Base-by-base conservation (phyloP, 2,888 invertebrate genomes). In the Rhorus exstirpatorius region DNA sequence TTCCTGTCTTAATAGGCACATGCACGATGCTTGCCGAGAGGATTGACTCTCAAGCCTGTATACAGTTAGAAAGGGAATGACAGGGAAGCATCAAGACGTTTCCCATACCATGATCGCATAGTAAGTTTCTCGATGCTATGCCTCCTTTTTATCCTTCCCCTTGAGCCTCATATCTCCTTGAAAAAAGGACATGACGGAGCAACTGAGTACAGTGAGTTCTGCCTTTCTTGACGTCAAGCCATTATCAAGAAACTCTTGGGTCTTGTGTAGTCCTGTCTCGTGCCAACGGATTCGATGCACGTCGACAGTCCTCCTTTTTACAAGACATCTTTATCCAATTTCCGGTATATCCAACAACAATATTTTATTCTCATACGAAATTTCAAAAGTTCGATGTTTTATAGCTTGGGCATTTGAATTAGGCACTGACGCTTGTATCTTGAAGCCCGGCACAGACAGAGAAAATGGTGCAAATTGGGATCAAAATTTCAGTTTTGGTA, bases 1-100 rank as follows among this genome's bases (percentile, higher is more conserved):
- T 79, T 79, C 65, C 67, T 26, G 41, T 72, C 72, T 58, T 41
- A 12, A 65, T 51, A 31, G 17, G 31, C 46, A 67, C 49, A 38
- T 60, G 7, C 38, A 14, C n/a, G 44, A 31, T 19, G 4, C 8
- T 49, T 49, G 10, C 38, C 21, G 55, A 19, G 58, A 78, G 19
- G 19, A 75, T 58, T 14, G n/a, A 8, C 26, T 51, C 35, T n/a
- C 17, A 8, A 49, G 44, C n/a, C 14, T 14, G 31, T 31, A 6
- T 31, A 6, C 3, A 31, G 31, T 31, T 8, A 38, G 26, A 58
- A 41, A 49, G 17, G 44, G 17, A 49, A 19, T n/a, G 21, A 65
- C 70, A 35, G 19, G 21, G 31, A 63, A 63, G 14, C 24, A 31
- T 31, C 7, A 24, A 46, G 26, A 31, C 46, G 46, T 63, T 44